Percentiles rank a stretch among this genome's conserved stretches.
Evolutionary conservation across 2,888 invertebrate species (phyloP).

Genomic region (Cerastoderma edule): DNA sequence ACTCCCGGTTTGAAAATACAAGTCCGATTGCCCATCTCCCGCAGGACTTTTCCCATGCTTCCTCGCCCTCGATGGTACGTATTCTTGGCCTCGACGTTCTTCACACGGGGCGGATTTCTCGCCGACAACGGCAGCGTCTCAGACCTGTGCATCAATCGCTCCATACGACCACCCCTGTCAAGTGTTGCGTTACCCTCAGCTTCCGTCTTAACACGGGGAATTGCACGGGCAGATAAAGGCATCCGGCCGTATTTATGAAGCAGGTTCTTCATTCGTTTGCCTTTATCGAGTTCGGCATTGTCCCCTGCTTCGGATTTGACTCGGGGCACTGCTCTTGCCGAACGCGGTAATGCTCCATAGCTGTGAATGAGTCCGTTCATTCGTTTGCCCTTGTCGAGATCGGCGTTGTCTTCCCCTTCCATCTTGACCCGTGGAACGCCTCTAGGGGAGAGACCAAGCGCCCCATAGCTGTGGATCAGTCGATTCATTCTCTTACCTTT

Average conservation of each 20-base stretch:
- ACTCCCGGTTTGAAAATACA: slow-evolving; percentile 66
- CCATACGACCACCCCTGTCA: slow-evolving; percentile 70
- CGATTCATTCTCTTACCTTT: slow-evolving; percentile 69
- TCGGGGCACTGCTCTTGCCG: slow-evolving; percentile 67
- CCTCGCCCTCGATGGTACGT: slow-evolving; percentile 65
- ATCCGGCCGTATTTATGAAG: slow-evolving; percentile 64
- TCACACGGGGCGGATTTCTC: slow-evolving; percentile 66
- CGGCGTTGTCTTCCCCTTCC: slow-evolving; percentile 65
- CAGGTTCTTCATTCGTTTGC: slow-evolving; percentile 68
- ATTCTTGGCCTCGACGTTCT: slow-evolving; percentile 63
- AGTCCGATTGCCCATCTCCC: slow-evolving; percentile 63
- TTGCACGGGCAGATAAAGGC: slow-evolving; percentile 56
- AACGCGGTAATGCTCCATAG: slow-evolving; percentile 59
- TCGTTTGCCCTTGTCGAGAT: slow-evolving; percentile 69
- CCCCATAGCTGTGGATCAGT: slow-evolving; percentile 64
- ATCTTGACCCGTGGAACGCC: slow-evolving; percentile 66
- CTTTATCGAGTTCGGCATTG: slow-evolving; percentile 68
- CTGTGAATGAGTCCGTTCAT: slow-evolving; percentile 70
- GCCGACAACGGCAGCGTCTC: slow-evolving; percentile 59
- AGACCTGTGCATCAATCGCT: slow-evolving; percentile 63
- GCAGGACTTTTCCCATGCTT: slow-evolving; percentile 65
- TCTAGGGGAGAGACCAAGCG: slow-evolving; percentile 61
- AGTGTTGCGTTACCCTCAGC: slow-evolving; percentile 67
- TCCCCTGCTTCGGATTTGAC: slow-evolving; percentile 70
- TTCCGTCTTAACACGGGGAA: slow-evolving; percentile 68